Evolutionary conservation across 2,797 vertebrate species (phyloP).

Genomic region (Corythornis leucogaster): DNA sequence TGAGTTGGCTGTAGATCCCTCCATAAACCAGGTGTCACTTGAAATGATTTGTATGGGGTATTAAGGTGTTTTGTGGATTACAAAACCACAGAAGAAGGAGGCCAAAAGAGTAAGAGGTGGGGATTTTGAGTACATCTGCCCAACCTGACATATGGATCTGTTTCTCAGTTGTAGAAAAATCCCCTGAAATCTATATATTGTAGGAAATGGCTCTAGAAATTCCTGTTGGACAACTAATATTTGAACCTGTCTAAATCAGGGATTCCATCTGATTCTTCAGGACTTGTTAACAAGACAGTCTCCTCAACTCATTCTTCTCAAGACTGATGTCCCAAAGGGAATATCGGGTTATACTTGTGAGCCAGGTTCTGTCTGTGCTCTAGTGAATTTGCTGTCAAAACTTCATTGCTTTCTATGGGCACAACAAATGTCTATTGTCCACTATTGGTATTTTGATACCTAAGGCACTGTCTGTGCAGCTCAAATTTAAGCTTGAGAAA

Average conservation of each 20-base stretch:
- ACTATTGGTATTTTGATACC: not conserved
- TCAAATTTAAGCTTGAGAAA: not conserved
- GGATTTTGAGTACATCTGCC: not conserved
- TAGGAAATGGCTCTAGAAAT: not conserved
- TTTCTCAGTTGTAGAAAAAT: slow-evolving; percentile 9
- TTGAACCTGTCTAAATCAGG: not conserved
- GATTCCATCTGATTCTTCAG: not conserved
- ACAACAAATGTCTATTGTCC: not conserved
- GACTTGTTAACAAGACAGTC: not conserved
- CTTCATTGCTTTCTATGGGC: not conserved
- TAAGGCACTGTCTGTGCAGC: not conserved
- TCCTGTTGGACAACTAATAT: not conserved
- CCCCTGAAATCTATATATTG: not conserved
- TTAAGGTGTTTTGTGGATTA: slow-evolving; percentile 38
- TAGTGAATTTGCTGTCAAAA: not conserved
- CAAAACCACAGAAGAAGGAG: slow-evolving; percentile 22
- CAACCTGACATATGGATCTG: not conserved
- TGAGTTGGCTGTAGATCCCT: not conserved
- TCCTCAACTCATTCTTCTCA: not conserved
- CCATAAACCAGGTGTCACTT: not conserved
- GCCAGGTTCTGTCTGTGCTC: not conserved
- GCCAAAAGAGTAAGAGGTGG: not conserved
- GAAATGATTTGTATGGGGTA: slow-evolving; percentile 34
- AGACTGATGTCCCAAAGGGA: not conserved
- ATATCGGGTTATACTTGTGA: not conserved